Conservation (phyloP, 2,113 vertebrate species). For the Hystrix cristata region DNA sequence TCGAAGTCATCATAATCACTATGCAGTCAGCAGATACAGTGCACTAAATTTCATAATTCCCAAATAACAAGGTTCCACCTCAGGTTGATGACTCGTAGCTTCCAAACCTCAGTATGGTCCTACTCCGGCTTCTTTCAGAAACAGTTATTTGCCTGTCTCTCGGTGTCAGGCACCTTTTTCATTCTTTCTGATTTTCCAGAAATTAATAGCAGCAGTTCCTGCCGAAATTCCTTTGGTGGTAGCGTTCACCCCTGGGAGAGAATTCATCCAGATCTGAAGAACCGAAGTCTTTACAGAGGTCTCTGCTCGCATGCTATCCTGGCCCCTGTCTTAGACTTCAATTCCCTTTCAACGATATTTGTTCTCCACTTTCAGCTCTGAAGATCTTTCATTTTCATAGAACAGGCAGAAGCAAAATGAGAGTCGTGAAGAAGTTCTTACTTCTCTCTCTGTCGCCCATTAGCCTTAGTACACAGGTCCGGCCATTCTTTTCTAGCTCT, state of each 20-base stretch:
- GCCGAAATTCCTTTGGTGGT: neutral
- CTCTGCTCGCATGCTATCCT: neutral
- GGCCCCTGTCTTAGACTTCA: neutral
- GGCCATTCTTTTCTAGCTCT: neutral
- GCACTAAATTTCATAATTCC: neutral
- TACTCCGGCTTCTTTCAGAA: neutral
- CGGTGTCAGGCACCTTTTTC: neutral
- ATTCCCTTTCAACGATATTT: neutral
- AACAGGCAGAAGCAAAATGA: constrained; percentile 19
- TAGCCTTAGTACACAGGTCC: neutral
- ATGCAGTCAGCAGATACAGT: neutral
- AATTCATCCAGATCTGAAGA: neutral
- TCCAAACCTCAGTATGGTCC: neutral
- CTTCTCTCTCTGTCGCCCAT: neutral
- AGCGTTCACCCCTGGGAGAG: neutral
- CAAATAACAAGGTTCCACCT: neutral
- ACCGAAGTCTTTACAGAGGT: neutral
- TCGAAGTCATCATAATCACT: neutral
- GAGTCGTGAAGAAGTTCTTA: constrained; percentile 11
- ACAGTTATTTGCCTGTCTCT: neutral
- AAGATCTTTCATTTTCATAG: constrained; percentile 10
- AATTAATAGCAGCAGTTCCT: neutral
- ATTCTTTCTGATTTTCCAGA: neutral
- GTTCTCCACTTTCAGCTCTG: neutral
- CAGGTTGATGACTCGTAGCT: neutral